Base-by-base conservation (phyloP, 2,113 vertebrate species). In the Larimichthys crocea region DNA sequence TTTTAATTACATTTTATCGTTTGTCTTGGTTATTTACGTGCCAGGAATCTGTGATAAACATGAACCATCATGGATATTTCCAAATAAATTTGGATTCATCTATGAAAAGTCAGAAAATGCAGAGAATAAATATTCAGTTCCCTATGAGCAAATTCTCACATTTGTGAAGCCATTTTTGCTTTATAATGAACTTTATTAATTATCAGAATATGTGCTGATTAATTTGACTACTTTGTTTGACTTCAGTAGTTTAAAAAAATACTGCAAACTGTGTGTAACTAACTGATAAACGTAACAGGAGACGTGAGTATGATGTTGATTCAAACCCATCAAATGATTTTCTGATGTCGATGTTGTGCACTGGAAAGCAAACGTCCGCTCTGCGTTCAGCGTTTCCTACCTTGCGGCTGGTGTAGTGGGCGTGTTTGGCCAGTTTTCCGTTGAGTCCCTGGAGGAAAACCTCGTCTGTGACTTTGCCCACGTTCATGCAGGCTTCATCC, bases 401-500 rank as follows among this genome's bases (percentile, higher is more conserved):
- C 98, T 99, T 99, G 57, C 98, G 97, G 94, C 98, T 99, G 84
- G 97, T 97, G 93, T 96, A 99, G 92, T 99, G 98, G 0, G 93
- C 97, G 0, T 99, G 98, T 50, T 97, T 99, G 29, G 94, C 96
- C 82, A 99, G 91, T 82, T 99, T 98, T 66, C 42, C 95, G 44
- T 99, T 98, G 11, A 99, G 96, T 2, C 97, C 98, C 81, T 99
- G 97, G 0, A 99, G 95, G 88, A 99, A 99, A 94, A 99, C 96
- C 79, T 97, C 96, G 0, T 99, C 98, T 0, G 98, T 99, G 81
- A 99, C 98, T 84, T 97, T 99, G 12, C 98, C 98, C 4, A 99
- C 98, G 0, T 99, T 99, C 96, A 99, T 97, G 66, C 98, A 99
- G 56, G 98, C 98, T 1, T 99, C 98, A 0, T 99, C 98, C 78